Evolutionary conservation across 1,140 invertebrate species (phyloP), one percentile per base, ranked within the genome.

Genomic region (Thaumatotibia leucotreta): DNA sequence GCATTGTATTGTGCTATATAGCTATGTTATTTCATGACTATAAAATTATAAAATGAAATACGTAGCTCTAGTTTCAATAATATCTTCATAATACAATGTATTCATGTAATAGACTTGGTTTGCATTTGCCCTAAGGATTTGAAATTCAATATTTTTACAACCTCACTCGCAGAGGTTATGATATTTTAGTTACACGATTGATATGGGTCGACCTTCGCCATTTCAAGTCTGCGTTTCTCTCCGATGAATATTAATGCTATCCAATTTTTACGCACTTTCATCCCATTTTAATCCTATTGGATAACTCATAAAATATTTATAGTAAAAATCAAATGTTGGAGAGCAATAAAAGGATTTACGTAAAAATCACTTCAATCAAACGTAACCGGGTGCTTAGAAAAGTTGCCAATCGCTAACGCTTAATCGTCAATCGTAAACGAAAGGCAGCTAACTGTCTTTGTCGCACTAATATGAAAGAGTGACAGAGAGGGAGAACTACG

Each of bases 351-450:
- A 45, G 39, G 39, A 20, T 45, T 39, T 39, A 14, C 20, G 39
- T 8, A 5, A 20, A n/a, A 11, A 24, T n/a, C 22, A 45, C 39
- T 45, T 45, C 17, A 45, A 6, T 45, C 8, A 45, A 45, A 14
- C n/a, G 10, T 14, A 39, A 39, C 14, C n/a, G 14, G 88, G 27
- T 89, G 84, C 24, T n/a, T n/a, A n/a, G n/a, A n/a, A n/a, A n/a
- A n/a, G n/a, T n/a, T n/a, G n/a, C n/a, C n/a, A n/a, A n/a, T n/a
- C n/a, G n/a, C n/a, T n/a, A n/a, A n/a, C n/a, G n/a, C n/a, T n/a
- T n/a, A n/a, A n/a, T n/a, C n/a, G n/a, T n/a, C n/a, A n/a, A n/a
- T n/a, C n/a, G n/a, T n/a, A n/a, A n/a, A n/a, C n/a, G n/a, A n/a
- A n/a, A n/a, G n/a, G n/a, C n/a, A n/a, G n/a, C n/a, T n/a, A n/a